Conservation (phyloP, 2,113 vertebrate genomes). For the Scartelaos histophorus region DNA sequence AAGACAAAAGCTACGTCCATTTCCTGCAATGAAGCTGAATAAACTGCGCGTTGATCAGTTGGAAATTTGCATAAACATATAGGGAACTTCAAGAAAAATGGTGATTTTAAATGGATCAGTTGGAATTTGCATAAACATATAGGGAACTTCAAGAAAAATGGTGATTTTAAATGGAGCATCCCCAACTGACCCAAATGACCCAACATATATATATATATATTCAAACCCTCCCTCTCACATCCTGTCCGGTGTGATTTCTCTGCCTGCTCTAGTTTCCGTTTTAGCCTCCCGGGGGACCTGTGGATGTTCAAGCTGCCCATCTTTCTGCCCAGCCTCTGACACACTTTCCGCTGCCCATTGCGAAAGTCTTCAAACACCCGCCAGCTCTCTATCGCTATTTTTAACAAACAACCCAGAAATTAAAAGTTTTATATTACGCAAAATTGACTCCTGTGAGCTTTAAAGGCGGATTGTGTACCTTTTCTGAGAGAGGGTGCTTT, state of each 20-base stretch:
- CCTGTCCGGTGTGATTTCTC: constrained; percentile 5
- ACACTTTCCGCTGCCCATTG: constrained; percentile 46
- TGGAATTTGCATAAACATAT: too few relatives aligned
- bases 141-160: too few relatives aligned
- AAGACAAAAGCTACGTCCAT: too few relatives aligned
- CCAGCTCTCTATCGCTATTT: constrained; percentile 21
- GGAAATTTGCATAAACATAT: too few relatives aligned
- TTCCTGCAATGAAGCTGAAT: too few relatives aligned
- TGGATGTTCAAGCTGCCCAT: constrained; percentile 35
- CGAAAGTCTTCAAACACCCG: constrained; percentile 5
- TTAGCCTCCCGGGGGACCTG: constrained; percentile 41
- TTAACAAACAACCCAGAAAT: not conserved
- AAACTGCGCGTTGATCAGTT: too few relatives aligned
- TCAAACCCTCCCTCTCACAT: not conserved
- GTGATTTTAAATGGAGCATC: not conserved
- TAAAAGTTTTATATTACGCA: too few relatives aligned
- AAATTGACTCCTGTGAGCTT: too few relatives aligned
- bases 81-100: too few relatives aligned
- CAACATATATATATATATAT: not conserved
- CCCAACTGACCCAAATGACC: not conserved
- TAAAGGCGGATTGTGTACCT: too few relatives aligned
- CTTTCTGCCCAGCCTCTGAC: constrained; percentile 22
- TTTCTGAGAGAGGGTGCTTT: too few relatives aligned
- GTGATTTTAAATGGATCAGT: too few relatives aligned
- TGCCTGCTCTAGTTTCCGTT: constrained; percentile 62